Evolutionary conservation across 2,797 vertebrate species (phyloP).

Genomic region (Oophaga sylvatica): DNA sequence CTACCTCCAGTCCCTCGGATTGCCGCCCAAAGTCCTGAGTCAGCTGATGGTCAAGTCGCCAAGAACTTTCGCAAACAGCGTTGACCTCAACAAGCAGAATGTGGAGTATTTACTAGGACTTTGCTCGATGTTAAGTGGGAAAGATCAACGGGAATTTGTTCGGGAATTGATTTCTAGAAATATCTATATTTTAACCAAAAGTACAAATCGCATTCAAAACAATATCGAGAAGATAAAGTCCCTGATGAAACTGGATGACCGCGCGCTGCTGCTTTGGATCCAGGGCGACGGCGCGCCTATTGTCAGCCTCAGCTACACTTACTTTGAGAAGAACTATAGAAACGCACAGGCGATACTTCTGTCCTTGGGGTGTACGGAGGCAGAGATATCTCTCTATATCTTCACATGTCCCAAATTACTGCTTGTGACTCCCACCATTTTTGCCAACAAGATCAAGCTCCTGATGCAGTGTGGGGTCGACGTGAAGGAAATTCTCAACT

Average conservation of each 20-base stretch:
- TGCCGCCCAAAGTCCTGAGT: constrained; percentile 73
- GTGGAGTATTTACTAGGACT: constrained; percentile 73
- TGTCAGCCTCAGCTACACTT: constrained; percentile 77
- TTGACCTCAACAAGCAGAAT: constrained; percentile 79
- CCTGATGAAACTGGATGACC: constrained; percentile 69
- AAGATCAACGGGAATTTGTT: constrained; percentile 72
- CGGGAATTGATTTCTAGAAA: constrained; percentile 77
- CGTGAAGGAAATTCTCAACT: constrained; percentile 73
- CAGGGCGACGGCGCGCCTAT: constrained; percentile 72
- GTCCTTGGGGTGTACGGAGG: constrained; percentile 68
- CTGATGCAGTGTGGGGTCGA: constrained; percentile 74
- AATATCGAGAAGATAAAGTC: constrained; percentile 74
- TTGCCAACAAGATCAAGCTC: constrained; percentile 77
- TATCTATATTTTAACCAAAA: constrained; percentile 80
- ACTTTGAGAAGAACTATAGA: constrained; percentile 73
- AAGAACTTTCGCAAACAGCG: constrained; percentile 81
- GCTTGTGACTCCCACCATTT: constrained; percentile 70
- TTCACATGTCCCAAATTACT: constrained; percentile 70
- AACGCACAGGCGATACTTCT: constrained; percentile 71
- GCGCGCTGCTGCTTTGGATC: constrained; percentile 73
- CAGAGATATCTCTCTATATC: constrained; percentile 71
- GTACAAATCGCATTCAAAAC: constrained; percentile 75
- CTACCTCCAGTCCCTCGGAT: constrained; percentile 76
- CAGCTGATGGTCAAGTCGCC: constrained; percentile 77
- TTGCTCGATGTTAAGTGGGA: constrained; percentile 70